Conservation (phyloP, 2,888 invertebrate genomes). For the Thera obeliscata region DNA sequence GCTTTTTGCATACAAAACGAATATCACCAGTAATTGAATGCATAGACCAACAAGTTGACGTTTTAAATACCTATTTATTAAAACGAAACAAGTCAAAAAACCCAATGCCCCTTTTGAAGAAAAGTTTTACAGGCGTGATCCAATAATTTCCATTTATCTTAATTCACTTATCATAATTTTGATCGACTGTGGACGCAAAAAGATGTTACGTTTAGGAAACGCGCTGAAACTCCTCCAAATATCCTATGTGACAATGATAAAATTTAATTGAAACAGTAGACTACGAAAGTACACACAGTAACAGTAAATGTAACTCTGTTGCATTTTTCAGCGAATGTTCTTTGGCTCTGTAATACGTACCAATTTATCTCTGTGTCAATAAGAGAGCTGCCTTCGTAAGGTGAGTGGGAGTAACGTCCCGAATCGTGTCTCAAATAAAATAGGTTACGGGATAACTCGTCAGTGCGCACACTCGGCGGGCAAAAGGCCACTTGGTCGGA, state of each 20-base stretch:
- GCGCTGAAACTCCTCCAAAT: too few species aligned
- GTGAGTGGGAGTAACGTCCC: slow-evolving; percentile 41
- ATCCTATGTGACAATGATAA: too few species aligned
- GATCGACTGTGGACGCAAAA: too few species aligned
- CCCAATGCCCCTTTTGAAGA: too few species aligned
- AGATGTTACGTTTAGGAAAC: too few species aligned
- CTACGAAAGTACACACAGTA: too few species aligned
- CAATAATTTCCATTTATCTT: too few species aligned
- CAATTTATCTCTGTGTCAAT: slow-evolving; percentile 43
- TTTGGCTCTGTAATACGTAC: slow-evolving; percentile 8
- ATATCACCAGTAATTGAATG: slow-evolving; percentile 45
- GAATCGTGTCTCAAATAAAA: slow-evolving; percentile 56
- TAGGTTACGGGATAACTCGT: slow-evolving; percentile 55
- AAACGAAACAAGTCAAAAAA: not conserved
- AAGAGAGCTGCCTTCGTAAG: slow-evolving; percentile 44
- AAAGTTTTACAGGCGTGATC: too few species aligned
- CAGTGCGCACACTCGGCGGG: slow-evolving; percentile 62
- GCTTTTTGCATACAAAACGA: slow-evolving; percentile 42
- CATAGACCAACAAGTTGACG: slow-evolving; percentile 40
- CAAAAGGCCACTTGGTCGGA: slow-evolving; percentile 53
- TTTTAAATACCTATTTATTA: slow-evolving; percentile 37
- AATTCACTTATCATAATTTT: too few species aligned
- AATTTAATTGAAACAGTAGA: too few species aligned
- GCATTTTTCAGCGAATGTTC: slow-evolving; percentile 7
- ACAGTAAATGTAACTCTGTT: not conserved